A percentile compares a stretch with the other conserved stretches of the same genome.
Conservation (phyloP, 1,140 invertebrate species). For the Bactericera cockerelli region DNA sequence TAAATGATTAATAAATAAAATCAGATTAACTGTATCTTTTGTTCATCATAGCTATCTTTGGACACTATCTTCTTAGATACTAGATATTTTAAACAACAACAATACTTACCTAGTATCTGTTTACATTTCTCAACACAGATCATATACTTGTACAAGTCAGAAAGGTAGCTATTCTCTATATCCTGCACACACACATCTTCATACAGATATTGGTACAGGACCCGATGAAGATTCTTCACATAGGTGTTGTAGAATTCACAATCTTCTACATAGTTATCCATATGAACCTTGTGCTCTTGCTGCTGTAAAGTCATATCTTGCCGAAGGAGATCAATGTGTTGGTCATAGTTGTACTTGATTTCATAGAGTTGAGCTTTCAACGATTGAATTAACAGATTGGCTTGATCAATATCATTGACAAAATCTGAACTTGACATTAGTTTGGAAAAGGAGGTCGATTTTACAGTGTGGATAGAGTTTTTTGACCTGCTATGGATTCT, state of each 20-base stretch:
- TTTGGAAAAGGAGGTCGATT: no score
- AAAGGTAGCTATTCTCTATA: background rate
- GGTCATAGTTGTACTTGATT: background rate
- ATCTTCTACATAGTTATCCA: background rate
- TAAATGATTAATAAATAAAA: no score
- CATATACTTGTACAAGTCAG: background rate
- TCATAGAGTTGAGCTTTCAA: background rate
- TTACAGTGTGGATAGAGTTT: no score
- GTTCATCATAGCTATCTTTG: no score
- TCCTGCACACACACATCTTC: background rate
- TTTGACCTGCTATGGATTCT: no score
- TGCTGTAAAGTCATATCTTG: background rate
- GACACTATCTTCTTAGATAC: no score
- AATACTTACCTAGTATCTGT: conserved; percentile 1
- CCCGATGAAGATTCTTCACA: background rate
- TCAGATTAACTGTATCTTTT: no score
- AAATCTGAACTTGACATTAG: no score
- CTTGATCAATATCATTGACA: background rate
- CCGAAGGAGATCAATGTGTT: background rate
- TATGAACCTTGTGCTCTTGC: background rate
- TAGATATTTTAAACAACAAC: no score
- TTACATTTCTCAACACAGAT: background rate
- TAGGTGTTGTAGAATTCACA: background rate
- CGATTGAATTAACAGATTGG: background rate
- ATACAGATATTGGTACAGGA: background rate